These are phyloP conservation scores for Lathronympha strigana DNA, from an alignment of 2,888 invertebrate genomes.

Conservation along the genomic window DNA sequence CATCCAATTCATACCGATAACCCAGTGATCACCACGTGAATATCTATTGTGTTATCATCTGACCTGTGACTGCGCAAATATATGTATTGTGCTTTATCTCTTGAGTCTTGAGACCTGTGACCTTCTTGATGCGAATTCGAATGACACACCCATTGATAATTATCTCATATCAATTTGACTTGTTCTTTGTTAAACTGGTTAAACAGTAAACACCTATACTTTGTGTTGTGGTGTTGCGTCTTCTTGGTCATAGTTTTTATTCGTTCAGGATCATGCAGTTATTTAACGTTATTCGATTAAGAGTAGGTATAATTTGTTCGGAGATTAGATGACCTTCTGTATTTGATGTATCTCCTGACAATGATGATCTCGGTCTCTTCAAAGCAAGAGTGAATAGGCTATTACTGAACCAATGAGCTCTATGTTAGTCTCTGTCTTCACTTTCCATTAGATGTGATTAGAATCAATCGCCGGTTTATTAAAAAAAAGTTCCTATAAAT, in stretches of 20 bases:
- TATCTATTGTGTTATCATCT: background rate
- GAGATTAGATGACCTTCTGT: no score
- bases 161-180: background rate
- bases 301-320: no score
- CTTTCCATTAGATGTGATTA: no score
- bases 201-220: background rate
- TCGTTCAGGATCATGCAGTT: background rate
- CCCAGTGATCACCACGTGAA: conserved; percentile 30
- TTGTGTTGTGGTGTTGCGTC: background rate
- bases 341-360: no score
- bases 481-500: no score
- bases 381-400: no score
- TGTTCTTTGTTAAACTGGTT: background rate
- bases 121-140: conserved; percentile 22
- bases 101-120: conserved; percentile 13
- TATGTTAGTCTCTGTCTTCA: no score
- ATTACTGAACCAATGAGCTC: no score
- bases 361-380: no score
- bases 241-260: background rate
- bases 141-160: conserved; percentile 32
- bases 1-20: conserved; percentile 15
- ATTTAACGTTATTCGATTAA: no score
- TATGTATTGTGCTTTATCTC: background rate
- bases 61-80: no score
- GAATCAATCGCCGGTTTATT: no score